A percentile compares a stretch with the other conserved stretches of the same genome.
Evolutionary conservation across 2,797 vertebrate species (phyloP).

Genomic region (Simalia tracyae): DNA sequence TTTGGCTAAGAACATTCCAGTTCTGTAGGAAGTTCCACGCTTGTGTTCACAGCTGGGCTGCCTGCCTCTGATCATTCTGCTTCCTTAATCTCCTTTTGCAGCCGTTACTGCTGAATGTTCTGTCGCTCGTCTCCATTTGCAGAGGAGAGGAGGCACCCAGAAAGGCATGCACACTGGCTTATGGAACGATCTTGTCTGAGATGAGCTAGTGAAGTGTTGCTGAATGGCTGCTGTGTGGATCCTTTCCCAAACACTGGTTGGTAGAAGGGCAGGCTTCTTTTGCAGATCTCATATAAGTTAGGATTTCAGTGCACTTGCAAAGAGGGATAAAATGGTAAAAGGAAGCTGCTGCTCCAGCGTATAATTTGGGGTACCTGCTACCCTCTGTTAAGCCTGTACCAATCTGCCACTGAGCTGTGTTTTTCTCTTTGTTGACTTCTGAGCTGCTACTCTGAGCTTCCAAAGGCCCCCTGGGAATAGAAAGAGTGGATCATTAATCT

Average conservation of each 20-base stretch:
- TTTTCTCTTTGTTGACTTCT: neutral
- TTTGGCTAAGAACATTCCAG: neutral
- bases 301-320: neutral
- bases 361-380: too few species aligned
- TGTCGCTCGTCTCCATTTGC: neutral
- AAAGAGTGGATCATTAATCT: slow-evolving; percentile 13
- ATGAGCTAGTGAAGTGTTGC: neutral
- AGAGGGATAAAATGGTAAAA: neutral
- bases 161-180: neutral
- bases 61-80: neutral
- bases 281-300: too few species aligned
- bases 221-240: neutral
- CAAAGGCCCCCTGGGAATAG: neutral
- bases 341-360: neutral
- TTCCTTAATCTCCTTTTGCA: neutral
- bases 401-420: too few species aligned
- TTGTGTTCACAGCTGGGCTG: too few species aligned
- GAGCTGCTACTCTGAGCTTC: neutral
- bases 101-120: neutral
- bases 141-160: neutral
- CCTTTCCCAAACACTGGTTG: neutral
- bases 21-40: neutral
- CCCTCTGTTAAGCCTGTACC: neutral
- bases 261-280: neutral
- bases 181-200: neutral